Base-by-base conservation (phyloP, 2,888 invertebrate species). In the Brachyptera risi region DNA sequence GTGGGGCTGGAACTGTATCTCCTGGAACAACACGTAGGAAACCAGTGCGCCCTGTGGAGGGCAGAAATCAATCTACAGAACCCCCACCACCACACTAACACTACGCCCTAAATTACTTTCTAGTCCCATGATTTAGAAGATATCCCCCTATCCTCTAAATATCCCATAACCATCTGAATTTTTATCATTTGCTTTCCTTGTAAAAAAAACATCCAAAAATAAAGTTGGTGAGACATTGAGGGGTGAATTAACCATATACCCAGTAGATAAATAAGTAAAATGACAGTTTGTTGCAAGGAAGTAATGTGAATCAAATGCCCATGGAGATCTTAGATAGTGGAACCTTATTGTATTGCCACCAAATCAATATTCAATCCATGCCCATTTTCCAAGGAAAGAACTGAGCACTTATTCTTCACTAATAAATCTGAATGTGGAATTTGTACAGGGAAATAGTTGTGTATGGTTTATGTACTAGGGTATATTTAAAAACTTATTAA, bases 81-180 rank as follows among this genome's bases (percentile, higher is more conserved):
- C 77, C 77, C 40, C 76, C 77, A 60, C 76, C 77, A 31, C 76
- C 76, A 59, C 76, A 76, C 73, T 76, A 76, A 76, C 75, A 70
- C 70, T 69, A 69, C 67, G 68, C 60, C 68, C 67, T 67, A 64
- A 65, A 67, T 66, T 61, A 56, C 62, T 62, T 62, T 64, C 64
- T 64, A 64, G 64, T 64, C 64, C 64, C 62, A 37, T 56, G 58
- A 49, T 54, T 60, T 64, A 64, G 64, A 58, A 60, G 51, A 58
- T 60, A 62, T 58, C 59, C 56, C 56, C 56, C 56, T 49, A 35
- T 59, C 61, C 59, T 54, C 59, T n/a, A n/a, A n/a, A n/a, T 63
- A 56, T 19, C 35, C 56, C 37, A 35, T 17, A 23, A 9, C 58
- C 49, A 24, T 59, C 57, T 59, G n/a, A 59, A 56, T 58, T 58